Evolutionary conservation across 2,113 vertebrate genomes (phyloP).

Genomic region (Halcyon senegalensis): DNA sequence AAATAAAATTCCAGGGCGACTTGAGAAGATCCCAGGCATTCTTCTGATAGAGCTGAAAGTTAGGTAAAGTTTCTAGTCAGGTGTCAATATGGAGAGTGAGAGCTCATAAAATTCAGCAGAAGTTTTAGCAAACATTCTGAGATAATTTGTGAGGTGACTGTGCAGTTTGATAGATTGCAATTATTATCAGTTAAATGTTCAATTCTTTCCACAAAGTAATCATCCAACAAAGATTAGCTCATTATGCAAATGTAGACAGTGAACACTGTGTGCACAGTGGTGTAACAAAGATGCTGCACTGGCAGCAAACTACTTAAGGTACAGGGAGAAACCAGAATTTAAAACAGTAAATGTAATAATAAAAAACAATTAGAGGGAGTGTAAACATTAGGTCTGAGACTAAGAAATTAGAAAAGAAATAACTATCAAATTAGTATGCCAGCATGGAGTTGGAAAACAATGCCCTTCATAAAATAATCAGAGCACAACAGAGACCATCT

Average conservation of each 20-base stretch:
- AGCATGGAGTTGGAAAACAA: background rate
- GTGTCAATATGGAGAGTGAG: background rate
- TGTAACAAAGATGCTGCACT: slow-evolving; percentile 16
- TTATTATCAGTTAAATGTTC: slow-evolving; percentile 74
- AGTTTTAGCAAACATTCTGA: slow-evolving; percentile 45
- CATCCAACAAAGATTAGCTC: slow-evolving; percentile 63
- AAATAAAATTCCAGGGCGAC: background rate
- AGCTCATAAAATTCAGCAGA: slow-evolving; percentile 57
- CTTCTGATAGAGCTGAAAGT: background rate
- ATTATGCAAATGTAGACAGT: slow-evolving; percentile 62
- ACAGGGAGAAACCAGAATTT: background rate
- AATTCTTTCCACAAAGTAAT: slow-evolving; percentile 69
- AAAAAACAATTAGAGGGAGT: slow-evolving; percentile 32
- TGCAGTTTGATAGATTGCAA: slow-evolving; percentile 62
- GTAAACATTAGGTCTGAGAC: slow-evolving; percentile 20
- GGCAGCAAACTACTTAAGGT: background rate
- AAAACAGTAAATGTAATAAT: background rate
- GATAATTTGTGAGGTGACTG: slow-evolving; percentile 48
- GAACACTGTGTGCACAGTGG: slow-evolving; percentile 40
- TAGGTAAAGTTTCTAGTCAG: background rate
- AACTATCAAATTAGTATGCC: slow-evolving; percentile 41
- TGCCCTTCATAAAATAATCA: background rate
- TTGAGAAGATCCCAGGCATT: background rate
- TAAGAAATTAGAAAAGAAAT: slow-evolving; percentile 37
- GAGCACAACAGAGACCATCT: slow-evolving; percentile 26